A percentile compares a stretch with the other conserved stretches of the same genome.
Conservation (phyloP, 2,113 vertebrate species). For the Bos taurus region ARS-UCD2.0 NC_037330.1:118685001-118685500, state of each 20-base stretch:
- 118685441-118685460: neutral
- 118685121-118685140: neutral
- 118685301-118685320: neutral
- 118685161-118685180: neutral
- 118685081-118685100: rapidly evolving
- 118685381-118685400: rapidly evolving
- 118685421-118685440: rapidly evolving
- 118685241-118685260: neutral
- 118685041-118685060: neutral
- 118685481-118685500: rapidly evolving
- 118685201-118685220: neutral
- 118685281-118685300: neutral
- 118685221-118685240: neutral
- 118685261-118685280: neutral
- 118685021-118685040: rapidly evolving
- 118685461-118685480: neutral
- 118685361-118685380: rapidly evolving
- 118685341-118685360: rapidly evolving
- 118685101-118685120: rapidly evolving
- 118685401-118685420: rapidly evolving
- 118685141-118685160: neutral
- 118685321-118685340: rapidly evolving
- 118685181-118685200: neutral
- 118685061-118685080: too few relatives aligned
- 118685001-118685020: rapidly evolving